phyloP scores from a whole-genome alignment of 1,140 invertebrate species.

The Dendroctonus ponderosae region DNA sequence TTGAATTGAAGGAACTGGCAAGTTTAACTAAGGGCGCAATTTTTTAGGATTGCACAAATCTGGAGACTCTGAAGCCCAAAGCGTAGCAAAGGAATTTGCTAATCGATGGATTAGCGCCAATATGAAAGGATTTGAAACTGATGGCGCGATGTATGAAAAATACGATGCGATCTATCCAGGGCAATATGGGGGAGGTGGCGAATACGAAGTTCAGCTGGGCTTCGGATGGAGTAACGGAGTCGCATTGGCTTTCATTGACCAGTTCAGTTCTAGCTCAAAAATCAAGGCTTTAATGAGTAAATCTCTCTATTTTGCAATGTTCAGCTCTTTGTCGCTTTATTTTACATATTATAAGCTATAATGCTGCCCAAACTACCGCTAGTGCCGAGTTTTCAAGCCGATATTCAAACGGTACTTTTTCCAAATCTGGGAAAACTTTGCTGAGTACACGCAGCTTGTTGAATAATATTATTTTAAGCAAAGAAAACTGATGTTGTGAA shows the following conservation, averaged over 20 bases:
- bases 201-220: conserved; percentile 84
- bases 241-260: conserved; percentile 34
- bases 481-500: too few relatives aligned
- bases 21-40: background rate
- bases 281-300: too few relatives aligned
- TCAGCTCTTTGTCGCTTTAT: too few relatives aligned
- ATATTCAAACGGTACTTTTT: too few relatives aligned
- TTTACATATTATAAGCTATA: too few relatives aligned
- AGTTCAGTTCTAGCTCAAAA: conserved; percentile 16
- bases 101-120: conserved; percentile 73
- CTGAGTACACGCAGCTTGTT: too few relatives aligned
- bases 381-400: too few relatives aligned
- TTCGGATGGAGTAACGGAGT: conserved; percentile 96
- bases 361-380: too few relatives aligned
- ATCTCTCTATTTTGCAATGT: too few relatives aligned
- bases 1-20: too few relatives aligned
- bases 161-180: conserved; percentile 73
- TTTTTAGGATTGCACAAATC: conserved; percentile 59
- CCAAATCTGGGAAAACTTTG: too few relatives aligned
- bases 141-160: conserved; percentile 81
- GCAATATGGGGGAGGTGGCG: conserved; percentile 79
- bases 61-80: conserved; percentile 60
- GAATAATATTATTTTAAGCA: too few relatives aligned
- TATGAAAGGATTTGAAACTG: conserved; percentile 58
- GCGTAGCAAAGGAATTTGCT: conserved; percentile 67